These are phyloP conservation scores for Danionella dracula DNA, from an alignment of 2,797 vertebrate species.

Conservation along the genomic window DNA sequence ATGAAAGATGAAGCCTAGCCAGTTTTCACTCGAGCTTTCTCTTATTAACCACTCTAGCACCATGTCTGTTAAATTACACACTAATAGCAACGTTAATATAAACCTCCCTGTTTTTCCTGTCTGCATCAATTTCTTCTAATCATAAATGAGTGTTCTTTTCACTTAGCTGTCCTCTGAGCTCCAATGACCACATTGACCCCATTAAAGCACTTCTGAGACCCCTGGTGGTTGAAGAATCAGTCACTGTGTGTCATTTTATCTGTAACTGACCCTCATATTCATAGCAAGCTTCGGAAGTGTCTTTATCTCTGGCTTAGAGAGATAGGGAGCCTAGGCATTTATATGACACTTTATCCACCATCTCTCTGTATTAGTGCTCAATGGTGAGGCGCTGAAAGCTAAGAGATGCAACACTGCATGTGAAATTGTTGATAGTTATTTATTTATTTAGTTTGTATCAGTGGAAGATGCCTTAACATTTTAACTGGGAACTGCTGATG, in stretches of 20 bases:
- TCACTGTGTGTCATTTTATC: background rate
- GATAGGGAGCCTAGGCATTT: background rate
- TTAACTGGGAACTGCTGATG: too few relatives aligned
- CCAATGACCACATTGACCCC: conserved; percentile 21
- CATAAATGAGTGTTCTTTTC: background rate
- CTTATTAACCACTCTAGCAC: too few relatives aligned
- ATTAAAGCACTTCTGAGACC: conserved; percentile 23
- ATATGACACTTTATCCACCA: conserved; percentile 4
- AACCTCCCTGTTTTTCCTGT: background rate
- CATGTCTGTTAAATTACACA: too few relatives aligned
- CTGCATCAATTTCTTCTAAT: conserved; percentile 7
- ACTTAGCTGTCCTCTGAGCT: background rate
- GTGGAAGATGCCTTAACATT: too few relatives aligned
- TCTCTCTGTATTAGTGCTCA: background rate
- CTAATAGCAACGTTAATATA: too few relatives aligned
- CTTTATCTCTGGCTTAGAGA: background rate
- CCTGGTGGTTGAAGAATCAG: conserved; percentile 14
- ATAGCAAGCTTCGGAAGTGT: conserved; percentile 1
- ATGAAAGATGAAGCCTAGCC: too few relatives aligned
- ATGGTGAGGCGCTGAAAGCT: background rate
- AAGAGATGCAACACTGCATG: too few relatives aligned
- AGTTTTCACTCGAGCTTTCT: too few relatives aligned
- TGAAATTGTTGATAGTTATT: too few relatives aligned
- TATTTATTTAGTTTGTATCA: too few relatives aligned
- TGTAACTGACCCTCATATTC: background rate